Evolutionary conservation across 1,140 invertebrate species (phyloP), one percentile per base, ranked within the genome.

Genomic region (Listronotus bonariensis): DNA sequence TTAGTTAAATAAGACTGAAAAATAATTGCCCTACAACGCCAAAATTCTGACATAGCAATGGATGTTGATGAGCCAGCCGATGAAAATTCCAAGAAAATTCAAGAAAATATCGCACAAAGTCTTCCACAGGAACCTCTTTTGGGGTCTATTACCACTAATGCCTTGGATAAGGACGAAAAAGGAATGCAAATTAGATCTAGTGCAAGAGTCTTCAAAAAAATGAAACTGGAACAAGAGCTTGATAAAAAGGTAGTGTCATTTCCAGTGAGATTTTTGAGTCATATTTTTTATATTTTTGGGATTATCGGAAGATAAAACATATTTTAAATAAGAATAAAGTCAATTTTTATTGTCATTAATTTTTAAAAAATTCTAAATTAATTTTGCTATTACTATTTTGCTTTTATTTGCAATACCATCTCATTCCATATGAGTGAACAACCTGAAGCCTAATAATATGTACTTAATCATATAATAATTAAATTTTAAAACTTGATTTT

Each of bases 131-230:
- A 62, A 38, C 41, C 20, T 32, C 45, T 65, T n/a, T 54, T 69
- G 40, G 68, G 68, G 11, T 69, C 68, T 9, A 53, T 69, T 12
- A 69, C 68, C 9, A 68, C 63, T 20, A 57, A 51, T 53, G 38
- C 54, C 36, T 51, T 62, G 40, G 36, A 38, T 26, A 65, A 65
- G 55, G 79, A 78, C 36, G 48, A 45, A 20, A 74, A 71, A 58
- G 80, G 81, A 65, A 83, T 85, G 48, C 84, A 85, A 54, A 80
- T 86, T 10, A 75, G 87, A 18, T 85, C 85, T 36, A 88, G 86
- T 72, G 87, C 87, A 1, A 81, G 87, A 36, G 87, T 88, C 67
- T 87, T 87, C 66, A 87, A 88, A 73, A 88, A 88, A 73, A 76
- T 85, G 61, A 78, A 80, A 65, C 71, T 84, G 5, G 84, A 85